Conservation (phyloP, 2,797 vertebrate genomes). For the Anniella stebbinsi region DNA sequence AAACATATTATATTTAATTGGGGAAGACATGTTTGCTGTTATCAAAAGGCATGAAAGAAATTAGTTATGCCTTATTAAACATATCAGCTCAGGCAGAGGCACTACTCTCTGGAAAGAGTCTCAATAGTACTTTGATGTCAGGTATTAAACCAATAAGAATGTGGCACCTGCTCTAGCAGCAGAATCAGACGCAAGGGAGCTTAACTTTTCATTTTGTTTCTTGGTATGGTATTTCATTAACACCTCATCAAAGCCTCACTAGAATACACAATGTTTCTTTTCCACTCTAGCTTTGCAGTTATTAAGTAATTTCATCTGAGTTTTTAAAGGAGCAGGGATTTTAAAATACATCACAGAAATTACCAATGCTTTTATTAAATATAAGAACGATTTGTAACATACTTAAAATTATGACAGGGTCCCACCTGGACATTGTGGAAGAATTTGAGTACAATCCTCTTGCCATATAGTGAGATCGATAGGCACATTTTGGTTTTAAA, state of each 20-base stretch:
- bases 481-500: neutral
- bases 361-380: neutral
- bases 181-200: slow-evolving; percentile 32
- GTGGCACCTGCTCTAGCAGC: slow-evolving; percentile 52
- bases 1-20: slow-evolving; percentile 16
- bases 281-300: slow-evolving; percentile 35
- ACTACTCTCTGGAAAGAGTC: slow-evolving; percentile 42
- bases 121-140: slow-evolving; percentile 56
- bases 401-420: neutral
- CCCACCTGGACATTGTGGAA: neutral
- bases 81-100: slow-evolving; percentile 55
- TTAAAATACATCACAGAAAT: slow-evolving; percentile 6
- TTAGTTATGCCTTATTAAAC: slow-evolving; percentile 60
- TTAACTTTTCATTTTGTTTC: slow-evolving; percentile 57
- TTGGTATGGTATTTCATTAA: slow-evolving; percentile 43
- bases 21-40: slow-evolving; percentile 32
- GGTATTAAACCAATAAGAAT: slow-evolving; percentile 57
- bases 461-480: neutral
- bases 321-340: neutral
- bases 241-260: slow-evolving; percentile 32
- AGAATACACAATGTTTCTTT: slow-evolving; percentile 45
- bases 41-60: slow-evolving; percentile 57
- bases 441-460: too few species aligned
- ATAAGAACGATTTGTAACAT: neutral
- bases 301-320: slow-evolving; percentile 13